Conservation (phyloP, 2,888 invertebrate species). For the Neuroscelio doddi region DNA sequence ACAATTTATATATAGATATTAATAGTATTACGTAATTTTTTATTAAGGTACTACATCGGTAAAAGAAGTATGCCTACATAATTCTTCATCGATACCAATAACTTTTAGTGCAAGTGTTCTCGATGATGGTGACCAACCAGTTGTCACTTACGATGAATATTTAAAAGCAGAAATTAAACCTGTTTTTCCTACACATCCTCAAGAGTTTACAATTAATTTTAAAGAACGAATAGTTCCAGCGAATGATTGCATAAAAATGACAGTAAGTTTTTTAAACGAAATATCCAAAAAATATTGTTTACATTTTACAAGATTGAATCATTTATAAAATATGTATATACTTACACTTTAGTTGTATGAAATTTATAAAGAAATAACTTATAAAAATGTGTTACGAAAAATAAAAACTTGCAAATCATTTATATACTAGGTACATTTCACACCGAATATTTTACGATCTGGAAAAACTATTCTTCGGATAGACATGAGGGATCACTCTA, state of each 20-base stretch:
- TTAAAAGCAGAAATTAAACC: conserved; percentile 71
- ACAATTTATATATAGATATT: not conserved
- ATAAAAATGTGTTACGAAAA: too few species aligned
- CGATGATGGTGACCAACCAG: conserved; percentile 75
- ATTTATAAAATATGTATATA: too few species aligned
- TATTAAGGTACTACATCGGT: conserved; percentile 73
- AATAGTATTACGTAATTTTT: not conserved
- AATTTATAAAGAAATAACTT: too few species aligned
- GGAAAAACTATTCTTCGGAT: conserved; percentile 73
- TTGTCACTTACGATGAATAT: conserved; percentile 73
- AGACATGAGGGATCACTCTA: conserved; percentile 75
- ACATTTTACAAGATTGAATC: too few species aligned
- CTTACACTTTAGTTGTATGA: too few species aligned
- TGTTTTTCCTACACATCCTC: conserved; percentile 72
- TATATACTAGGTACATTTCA: conserved; percentile 73
- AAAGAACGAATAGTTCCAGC: conserved; percentile 72
- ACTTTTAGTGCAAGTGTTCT: conserved; percentile 73
- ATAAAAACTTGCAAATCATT: too few species aligned
- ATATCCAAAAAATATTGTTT: too few species aligned
- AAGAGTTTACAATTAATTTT: conserved; percentile 75
- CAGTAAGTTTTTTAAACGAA: conserved; percentile 62
- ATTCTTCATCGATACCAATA: conserved; percentile 76
- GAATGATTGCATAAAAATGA: conserved; percentile 71
- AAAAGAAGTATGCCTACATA: conserved; percentile 73
- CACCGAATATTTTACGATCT: conserved; percentile 74